Base-by-base conservation (phyloP, 2,113 vertebrate genomes). In the Sterna hirundo region DNA sequence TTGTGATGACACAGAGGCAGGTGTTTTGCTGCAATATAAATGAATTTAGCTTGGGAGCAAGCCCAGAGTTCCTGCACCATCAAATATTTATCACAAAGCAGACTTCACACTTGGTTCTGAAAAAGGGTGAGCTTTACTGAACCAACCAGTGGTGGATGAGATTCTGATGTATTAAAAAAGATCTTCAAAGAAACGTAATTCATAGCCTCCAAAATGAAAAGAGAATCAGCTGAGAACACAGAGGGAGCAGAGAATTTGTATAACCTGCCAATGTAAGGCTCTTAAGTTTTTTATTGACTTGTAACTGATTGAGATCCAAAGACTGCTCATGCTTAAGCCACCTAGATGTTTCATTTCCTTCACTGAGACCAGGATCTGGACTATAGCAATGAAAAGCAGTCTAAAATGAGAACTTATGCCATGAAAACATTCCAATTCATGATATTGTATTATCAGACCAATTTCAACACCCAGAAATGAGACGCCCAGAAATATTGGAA, bases 11-110 rank as follows among this genome's bases (percentile, higher is more conserved):
- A 83, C 64, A 82, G 57, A 93, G 46, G 74, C 94, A 95, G 93
- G 86, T 96, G 91, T 94, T 96, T 91, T 85, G 11, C 61, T 93
- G 57, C 40, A 89, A 13, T 68, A 71, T 61, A 95, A 82, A 91
- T 60, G 5, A 76, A 72, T 85, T 79, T 82, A 76, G 7, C 69
- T 87, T 94, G 91, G 70, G 86, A 51, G 49, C 21, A 51, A 23
- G 49, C 23, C 51, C 51, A 57, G 55, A 57, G 30, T 32, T 21
- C 32, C 55, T 57, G 19, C 30, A 21, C 19, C 55, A 13, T 34
- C 30, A 34, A 32, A 57, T 57, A 34, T 57, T 34, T 57, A 34
- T 34, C 55, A 57, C 55, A 57, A 57, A 57, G 30, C 55, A 34
- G 30, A 57, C 55, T 34, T 57, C 30, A 57, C 30, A 57, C 55